Evolutionary conservation across 2,113 vertebrate genomes (phyloP).

Genomic region (Tapirus terrestris): DNA sequence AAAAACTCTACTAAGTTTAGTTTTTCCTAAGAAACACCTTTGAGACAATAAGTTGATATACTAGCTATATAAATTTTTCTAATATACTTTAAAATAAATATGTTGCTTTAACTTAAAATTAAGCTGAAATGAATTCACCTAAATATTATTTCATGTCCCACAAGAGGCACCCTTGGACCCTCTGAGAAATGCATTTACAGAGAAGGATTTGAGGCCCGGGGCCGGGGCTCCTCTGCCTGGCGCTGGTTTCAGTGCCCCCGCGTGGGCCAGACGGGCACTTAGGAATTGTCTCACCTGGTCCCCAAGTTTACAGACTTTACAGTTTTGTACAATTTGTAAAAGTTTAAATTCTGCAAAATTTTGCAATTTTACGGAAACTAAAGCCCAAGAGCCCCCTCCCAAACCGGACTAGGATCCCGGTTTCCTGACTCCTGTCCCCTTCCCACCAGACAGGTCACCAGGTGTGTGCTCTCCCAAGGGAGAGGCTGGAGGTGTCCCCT

Average conservation of each 20-base stretch:
- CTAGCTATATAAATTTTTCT: neutral
- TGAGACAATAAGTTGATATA: neutral
- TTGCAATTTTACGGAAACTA: neutral
- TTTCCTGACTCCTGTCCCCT: neutral
- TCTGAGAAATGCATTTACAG: neutral
- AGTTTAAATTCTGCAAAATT: neutral
- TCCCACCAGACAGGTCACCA: neutral
- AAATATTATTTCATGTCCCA: neutral
- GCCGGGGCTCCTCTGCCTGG: neutral
- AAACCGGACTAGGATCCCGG: neutral
- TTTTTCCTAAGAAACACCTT: neutral
- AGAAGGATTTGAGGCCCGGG: neutral
- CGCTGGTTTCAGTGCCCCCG: accelerated
- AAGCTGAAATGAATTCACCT: neutral
- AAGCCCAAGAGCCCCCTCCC: no score
- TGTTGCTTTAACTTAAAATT: neutral
- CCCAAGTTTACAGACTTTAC: neutral
- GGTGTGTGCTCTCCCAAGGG: neutral
- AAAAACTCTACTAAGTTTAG: neutral
- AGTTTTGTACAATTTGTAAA: no score
- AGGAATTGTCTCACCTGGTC: no score
- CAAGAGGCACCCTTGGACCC: neutral
- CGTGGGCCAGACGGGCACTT: accelerated
- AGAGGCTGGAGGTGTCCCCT: neutral
- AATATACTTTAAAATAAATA: neutral